Percentiles rank a stretch among this genome's conserved stretches.
Evolutionary conservation across 2,113 vertebrate genomes (phyloP).

Genomic region (Fregata magnificens): DNA sequence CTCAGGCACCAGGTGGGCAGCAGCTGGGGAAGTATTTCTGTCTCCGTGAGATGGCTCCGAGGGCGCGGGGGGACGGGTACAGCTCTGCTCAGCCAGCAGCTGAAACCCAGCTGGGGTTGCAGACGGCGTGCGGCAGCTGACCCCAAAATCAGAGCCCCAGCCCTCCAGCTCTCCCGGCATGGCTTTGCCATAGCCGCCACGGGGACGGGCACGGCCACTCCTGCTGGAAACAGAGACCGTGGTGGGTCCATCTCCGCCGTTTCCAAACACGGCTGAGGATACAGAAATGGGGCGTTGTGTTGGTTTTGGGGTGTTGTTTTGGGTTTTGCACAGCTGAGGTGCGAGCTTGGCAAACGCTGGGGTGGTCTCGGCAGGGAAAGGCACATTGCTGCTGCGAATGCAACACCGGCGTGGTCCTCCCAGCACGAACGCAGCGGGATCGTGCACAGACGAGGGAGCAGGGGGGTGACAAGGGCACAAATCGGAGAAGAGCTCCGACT

Average conservation of each 20-base stretch:
- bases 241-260: neutral
- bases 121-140: neutral
- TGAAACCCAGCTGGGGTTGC: neutral
- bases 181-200: fast-evolving
- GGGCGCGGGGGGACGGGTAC: neutral
- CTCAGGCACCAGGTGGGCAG: conserved; percentile 32
- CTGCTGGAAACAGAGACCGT: fast-evolving
- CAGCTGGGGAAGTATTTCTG: conserved; percentile 54
- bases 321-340: neutral
- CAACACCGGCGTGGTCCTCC: fast-evolving
- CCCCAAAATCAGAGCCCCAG: neutral
- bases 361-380: neutral
- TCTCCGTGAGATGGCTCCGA: neutral
- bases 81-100: neutral
- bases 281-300: neutral
- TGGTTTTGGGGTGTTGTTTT: neutral
- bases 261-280: neutral
- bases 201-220: fast-evolving
- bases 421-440: fast-evolving
- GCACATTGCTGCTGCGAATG: neutral
- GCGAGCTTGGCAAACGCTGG: neutral
- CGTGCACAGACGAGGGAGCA: neutral
- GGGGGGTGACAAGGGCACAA: neutral
- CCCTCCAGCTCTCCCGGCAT: neutral
- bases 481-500: fast-evolving